Evolutionary conservation across 2,113 vertebrate genomes (phyloP).

Genomic region (Chaenogobius annularis): DNA sequence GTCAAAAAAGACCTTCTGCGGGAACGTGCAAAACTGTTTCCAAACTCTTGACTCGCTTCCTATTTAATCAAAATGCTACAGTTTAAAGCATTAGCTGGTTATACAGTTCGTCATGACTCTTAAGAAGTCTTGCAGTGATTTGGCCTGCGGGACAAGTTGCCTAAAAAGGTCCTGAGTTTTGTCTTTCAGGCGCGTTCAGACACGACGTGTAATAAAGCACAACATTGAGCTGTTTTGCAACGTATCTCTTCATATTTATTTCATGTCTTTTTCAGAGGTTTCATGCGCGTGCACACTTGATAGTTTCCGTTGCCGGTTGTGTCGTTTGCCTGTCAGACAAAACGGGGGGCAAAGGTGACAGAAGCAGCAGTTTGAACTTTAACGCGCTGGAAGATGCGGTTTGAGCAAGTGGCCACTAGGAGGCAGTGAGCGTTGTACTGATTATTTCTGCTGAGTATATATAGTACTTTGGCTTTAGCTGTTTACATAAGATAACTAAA

Average conservation of each 20-base stretch:
- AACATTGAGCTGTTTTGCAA: background rate
- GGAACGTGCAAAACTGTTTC: background rate
- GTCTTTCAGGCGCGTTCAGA: slow-evolving; percentile 29
- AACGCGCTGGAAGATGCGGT: background rate
- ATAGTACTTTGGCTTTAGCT: no score
- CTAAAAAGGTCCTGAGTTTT: background rate
- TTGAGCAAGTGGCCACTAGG: slow-evolving; percentile 18
- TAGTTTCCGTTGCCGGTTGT: accelerated
- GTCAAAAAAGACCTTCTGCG: background rate
- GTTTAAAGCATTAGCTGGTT: background rate
- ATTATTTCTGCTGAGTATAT: no score
- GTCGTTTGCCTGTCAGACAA: slow-evolving; percentile 18
- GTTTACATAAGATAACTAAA: no score
- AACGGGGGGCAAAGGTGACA: accelerated
- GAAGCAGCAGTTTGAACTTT: slow-evolving; percentile 10
- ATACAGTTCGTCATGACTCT: slow-evolving; percentile 24
- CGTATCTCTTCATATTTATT: accelerated
- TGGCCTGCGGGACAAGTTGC: slow-evolving; percentile 10
- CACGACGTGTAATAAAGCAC: background rate
- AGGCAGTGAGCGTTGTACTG: background rate
- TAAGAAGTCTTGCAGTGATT: slow-evolving; percentile 36
- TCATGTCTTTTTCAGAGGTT: background rate
- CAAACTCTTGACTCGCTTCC: background rate
- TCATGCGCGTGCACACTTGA: accelerated
- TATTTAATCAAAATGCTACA: background rate